phyloP scores from a whole-genome alignment of 1,140 invertebrate species.

The Listronotus bonariensis region DNA sequence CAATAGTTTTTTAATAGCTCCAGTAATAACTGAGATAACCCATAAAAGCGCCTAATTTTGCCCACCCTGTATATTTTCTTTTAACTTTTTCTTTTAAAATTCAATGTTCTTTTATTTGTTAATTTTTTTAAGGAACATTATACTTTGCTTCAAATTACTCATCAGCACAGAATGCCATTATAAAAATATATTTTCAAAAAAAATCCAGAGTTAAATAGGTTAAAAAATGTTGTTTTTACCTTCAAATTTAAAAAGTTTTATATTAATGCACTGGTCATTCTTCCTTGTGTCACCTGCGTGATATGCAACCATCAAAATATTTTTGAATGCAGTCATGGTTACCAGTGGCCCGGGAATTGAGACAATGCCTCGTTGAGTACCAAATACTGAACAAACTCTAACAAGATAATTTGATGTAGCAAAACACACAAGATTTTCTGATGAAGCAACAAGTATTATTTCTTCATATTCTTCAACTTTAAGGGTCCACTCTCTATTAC shows the following conservation, averaged over 20 bases:
- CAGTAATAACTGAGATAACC: too few species aligned
- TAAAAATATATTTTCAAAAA: conserved; percentile 8
- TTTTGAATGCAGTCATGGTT: conserved; percentile 64
- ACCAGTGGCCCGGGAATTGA: conserved; percentile 76
- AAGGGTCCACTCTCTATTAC: conserved; percentile 87
- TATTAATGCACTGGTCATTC: conserved; percentile 64
- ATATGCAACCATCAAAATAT: conserved; percentile 77
- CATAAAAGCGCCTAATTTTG: too few species aligned
- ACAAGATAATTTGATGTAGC: conserved; percentile 76
- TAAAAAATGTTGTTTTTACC: too few species aligned
- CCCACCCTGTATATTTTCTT: too few species aligned
- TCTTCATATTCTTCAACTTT: conserved; percentile 79
- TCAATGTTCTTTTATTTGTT: too few species aligned
- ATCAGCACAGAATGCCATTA: background rate
- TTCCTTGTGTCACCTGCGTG: conserved; percentile 62
- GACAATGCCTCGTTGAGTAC: conserved; percentile 82
- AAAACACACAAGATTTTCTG: conserved; percentile 75
- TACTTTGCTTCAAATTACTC: background rate
- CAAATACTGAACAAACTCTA: conserved; percentile 82
- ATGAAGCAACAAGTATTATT: conserved; percentile 71
- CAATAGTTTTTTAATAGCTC: too few species aligned
- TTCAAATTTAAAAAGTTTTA: conserved; percentile 57
- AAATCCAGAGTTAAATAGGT: background rate
- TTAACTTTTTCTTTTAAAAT: too few species aligned
- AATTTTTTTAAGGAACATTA: too few species aligned